Evolutionary conservation across 2,797 vertebrate genomes (phyloP).

Genomic region (Thamnophis elegans): DNA sequence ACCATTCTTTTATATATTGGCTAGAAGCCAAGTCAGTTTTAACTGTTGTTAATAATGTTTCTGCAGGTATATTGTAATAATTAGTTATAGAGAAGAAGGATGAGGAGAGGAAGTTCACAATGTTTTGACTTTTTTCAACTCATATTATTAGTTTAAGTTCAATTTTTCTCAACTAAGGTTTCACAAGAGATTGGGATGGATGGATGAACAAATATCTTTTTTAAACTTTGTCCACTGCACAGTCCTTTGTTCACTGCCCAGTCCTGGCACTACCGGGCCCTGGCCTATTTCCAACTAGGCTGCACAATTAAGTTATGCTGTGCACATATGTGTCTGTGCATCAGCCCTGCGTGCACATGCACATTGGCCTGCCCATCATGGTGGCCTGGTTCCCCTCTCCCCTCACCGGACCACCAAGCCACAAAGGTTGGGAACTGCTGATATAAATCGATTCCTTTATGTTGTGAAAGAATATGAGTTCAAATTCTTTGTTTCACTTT

Average conservation of each 20-base stretch:
- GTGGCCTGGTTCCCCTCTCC: not conserved
- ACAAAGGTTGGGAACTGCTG: not conserved
- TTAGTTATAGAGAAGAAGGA: not conserved
- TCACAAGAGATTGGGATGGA: not conserved
- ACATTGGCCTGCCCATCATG: accelerated
- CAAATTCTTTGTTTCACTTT: not conserved
- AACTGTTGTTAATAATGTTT: not conserved
- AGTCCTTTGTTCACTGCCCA: not conserved
- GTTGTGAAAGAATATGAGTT: not conserved
- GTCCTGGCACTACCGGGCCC: not conserved
- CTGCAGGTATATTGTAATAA: not conserved
- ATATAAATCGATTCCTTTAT: not conserved
- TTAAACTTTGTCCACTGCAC: not conserved
- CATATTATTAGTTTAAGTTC: not conserved
- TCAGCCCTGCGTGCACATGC: not conserved
- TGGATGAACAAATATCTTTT: not conserved
- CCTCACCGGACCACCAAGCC: accelerated
- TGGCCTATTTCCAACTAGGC: not conserved
- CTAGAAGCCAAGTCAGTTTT: not conserved
- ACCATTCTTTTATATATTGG: not conserved
- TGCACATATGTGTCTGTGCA: not conserved
- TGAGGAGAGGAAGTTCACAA: not conserved
- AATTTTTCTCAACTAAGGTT: not conserved
- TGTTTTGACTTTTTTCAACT: not conserved
- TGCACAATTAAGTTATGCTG: not conserved